Percentiles rank a stretch among this genome's conserved stretches.
Conservation (phyloP, 2,113 vertebrate species). For the Macheiramphus alcinus region DNA sequence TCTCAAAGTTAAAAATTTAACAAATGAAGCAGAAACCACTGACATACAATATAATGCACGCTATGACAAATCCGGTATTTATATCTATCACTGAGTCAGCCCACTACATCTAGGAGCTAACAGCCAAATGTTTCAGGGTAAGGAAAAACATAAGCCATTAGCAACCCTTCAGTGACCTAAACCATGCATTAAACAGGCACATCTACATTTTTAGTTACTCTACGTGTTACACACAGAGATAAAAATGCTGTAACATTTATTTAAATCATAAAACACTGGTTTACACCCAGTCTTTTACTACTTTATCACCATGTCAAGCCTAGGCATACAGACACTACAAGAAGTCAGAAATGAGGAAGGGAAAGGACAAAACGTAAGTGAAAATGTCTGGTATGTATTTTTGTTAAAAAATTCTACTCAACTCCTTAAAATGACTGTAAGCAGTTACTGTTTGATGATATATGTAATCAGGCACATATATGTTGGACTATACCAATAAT, state of each 20-base stretch:
- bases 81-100: neutral
- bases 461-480: neutral
- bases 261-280: neutral
- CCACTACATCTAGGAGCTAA: neutral
- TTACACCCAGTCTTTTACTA: neutral
- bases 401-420: neutral
- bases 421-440: neutral
- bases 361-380: neutral
- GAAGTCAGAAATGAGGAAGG: neutral
- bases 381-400: neutral
- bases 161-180: neutral
- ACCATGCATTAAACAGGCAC: neutral
- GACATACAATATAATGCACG: neutral
- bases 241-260: neutral
- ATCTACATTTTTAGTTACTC: constrained; percentile 6
- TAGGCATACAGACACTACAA: neutral
- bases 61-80: neutral
- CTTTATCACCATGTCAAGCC: neutral
- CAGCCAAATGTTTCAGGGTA: neutral
- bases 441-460: neutral
- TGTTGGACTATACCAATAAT: neutral
- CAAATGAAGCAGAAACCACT: neutral
- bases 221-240: neutral
- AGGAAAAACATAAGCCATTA: neutral
- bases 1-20: neutral